Evolutionary conservation across 2,888 invertebrate genomes (phyloP).

Genomic region (Sympetrum striolatum): DNA sequence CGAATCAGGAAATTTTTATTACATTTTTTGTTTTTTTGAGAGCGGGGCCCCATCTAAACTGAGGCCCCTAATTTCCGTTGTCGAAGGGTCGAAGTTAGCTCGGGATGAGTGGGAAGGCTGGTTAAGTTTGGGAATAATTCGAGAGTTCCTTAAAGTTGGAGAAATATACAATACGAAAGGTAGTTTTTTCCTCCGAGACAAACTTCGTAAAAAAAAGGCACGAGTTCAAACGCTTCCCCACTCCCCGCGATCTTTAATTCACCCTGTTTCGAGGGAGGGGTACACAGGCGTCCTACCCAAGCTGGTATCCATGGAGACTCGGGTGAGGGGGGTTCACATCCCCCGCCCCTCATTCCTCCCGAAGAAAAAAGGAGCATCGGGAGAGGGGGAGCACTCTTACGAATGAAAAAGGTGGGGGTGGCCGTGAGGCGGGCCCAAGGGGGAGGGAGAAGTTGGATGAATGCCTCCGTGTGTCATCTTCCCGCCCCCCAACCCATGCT

Average conservation of each 20-base stretch:
- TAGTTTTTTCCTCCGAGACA: neutral
- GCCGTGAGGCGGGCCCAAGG: neutral
- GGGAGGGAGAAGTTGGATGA: constrained; percentile 11
- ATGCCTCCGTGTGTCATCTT: constrained; percentile 15
- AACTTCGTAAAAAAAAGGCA: neutral
- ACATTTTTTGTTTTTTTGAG: too few relatives aligned
- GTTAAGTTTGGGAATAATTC: too few relatives aligned
- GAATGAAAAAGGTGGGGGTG: constrained; percentile 30
- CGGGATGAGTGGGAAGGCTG: too few relatives aligned
- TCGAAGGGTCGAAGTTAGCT: too few relatives aligned
- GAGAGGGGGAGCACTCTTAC: constrained; percentile 27
- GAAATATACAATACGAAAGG: neutral
- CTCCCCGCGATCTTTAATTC: neutral
- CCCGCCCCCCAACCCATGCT: neutral
- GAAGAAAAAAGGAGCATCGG: constrained; percentile 21
- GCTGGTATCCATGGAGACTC: constrained; percentile 31
- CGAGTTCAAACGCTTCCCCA: neutral
- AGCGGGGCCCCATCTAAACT: too few relatives aligned
- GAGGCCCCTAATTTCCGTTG: too few relatives aligned
- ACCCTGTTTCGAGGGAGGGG: neutral
- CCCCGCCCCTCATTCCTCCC: neutral
- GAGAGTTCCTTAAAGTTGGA: too few relatives aligned
- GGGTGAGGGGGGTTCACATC: neutral
- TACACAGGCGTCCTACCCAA: constrained; percentile 16
- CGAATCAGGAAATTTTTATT: too few relatives aligned